A percentile compares a stretch with the other conserved stretches of the same genome.
phyloP scores from a whole-genome alignment of 2,113 vertebrate species.

The Callocephalon fimbriatum region DNA sequence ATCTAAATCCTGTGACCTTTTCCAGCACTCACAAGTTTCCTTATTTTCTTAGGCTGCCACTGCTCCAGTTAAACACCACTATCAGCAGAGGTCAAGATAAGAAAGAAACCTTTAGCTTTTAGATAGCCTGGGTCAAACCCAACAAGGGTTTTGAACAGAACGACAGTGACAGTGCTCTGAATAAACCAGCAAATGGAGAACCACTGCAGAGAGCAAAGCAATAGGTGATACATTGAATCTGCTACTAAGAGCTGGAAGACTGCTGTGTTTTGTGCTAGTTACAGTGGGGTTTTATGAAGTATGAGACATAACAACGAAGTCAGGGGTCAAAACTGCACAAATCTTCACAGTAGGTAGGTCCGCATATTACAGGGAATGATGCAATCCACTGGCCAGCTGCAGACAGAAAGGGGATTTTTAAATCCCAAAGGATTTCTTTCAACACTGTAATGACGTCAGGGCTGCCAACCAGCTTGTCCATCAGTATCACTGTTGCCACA shows the following conservation, averaged over 20 bases:
- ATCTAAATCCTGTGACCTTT: not conserved
- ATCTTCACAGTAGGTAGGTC: not conserved
- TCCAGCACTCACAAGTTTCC: not conserved
- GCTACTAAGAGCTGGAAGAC: slow-evolving; percentile 13
- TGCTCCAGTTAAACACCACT: not conserved
- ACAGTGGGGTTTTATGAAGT: not conserved
- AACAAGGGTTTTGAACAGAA: not conserved
- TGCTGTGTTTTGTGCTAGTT: slow-evolving; percentile 62
- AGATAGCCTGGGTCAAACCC: not conserved
- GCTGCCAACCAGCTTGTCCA: not conserved
- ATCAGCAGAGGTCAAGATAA: not conserved
- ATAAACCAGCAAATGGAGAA: slow-evolving; percentile 9
- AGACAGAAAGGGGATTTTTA: not conserved
- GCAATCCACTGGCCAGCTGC: not conserved
- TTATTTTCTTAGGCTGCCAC: not conserved
- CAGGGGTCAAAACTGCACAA: slow-evolving; percentile 40
- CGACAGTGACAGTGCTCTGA: not conserved
- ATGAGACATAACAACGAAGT: not conserved
- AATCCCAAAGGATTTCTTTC: not conserved
- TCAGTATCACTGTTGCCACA: not conserved
- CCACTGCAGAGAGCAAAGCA: slow-evolving; percentile 41
- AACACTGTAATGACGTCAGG: not conserved
- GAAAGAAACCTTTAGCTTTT: slow-evolving; percentile 6
- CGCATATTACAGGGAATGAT: slow-evolving; percentile 9
- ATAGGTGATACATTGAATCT: slow-evolving; percentile 11